These are phyloP conservation scores for Trachelus troglodyta DNA, from an alignment of 2,888 invertebrate genomes.

Conservation along the genomic window DNA sequence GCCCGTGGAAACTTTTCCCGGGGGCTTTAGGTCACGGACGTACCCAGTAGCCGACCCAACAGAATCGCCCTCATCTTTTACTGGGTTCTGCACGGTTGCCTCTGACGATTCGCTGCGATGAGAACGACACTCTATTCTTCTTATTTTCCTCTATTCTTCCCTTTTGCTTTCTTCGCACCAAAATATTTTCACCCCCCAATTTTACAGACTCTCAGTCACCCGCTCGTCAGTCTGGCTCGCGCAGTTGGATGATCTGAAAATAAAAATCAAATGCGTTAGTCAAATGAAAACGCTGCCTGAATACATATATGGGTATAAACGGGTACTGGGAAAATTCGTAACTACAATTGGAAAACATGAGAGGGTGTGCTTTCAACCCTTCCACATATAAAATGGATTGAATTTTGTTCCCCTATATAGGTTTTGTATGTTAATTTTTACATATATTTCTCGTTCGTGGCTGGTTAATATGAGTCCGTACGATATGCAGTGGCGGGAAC, in stretches of 20 bases:
- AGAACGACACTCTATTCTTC: background rate
- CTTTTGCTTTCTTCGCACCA: background rate
- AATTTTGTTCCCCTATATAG: background rate
- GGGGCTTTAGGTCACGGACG: constrained; percentile 49
- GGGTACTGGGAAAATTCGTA: background rate
- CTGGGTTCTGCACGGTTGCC: background rate
- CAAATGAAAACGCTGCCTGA: background rate
- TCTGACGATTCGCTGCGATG: background rate
- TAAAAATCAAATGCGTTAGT: background rate
- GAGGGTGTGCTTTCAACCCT: background rate
- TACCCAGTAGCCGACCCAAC: constrained; percentile 40
- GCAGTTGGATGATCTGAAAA: background rate
- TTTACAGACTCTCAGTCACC: background rate
- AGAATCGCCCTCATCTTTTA: constrained; percentile 38
- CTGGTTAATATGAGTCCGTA: background rate
- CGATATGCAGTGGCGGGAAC: no score
- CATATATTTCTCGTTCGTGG: background rate
- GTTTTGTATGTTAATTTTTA: background rate
- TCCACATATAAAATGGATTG: background rate
- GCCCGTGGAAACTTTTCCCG: background rate
- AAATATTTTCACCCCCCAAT: background rate
- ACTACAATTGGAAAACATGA: background rate
- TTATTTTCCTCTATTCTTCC: background rate
- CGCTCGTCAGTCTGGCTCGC: background rate
- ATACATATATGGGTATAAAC: background rate